Evolutionary conservation across 2,888 invertebrate genomes (phyloP), one percentile per base, ranked within the genome.

Genomic region (Rhagophthalmus giganteus): DNA sequence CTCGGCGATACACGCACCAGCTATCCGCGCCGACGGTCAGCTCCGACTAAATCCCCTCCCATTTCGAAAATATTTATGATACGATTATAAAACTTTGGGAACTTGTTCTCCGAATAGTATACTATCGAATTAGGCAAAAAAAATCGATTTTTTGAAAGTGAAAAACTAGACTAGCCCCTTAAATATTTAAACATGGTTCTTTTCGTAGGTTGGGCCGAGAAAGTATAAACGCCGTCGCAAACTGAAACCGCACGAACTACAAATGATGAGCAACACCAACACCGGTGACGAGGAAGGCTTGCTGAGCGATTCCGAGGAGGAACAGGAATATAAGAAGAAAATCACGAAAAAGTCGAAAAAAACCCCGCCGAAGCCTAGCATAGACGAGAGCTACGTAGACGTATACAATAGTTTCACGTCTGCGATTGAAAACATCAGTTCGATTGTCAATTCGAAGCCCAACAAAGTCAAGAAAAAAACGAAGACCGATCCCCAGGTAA

Each of bases 151-250:
- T n/a, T n/a, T n/a, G n/a, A n/a, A n/a, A n/a, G n/a, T n/a, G n/a
- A n/a, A n/a, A n/a, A n/a, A n/a, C n/a, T n/a, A n/a, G n/a, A n/a
- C n/a, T n/a, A n/a, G n/a, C n/a, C n/a, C n/a, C n/a, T n/a, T n/a
- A 28, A 28, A 5, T 28, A 4, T 9, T 2, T 30, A 30, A 30
- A 32, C 6, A 24, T 10, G 13, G 6, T 20, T 37, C n/a, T 37
- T 10, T 37, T 10, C 37, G 9, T 12, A 52, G 52, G 50, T 63
- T 62, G 90, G 85, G 12, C 68, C 61, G 55, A 42, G 90, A 1
- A 90, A 90, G 66, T 90, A 90, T 71, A 90, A 90, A 69, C 80
- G 90, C 0, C 79, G 90, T 41, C 83, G 89, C 60, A 90, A 89
- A 74, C 66, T 88, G 10, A 88, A 87, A 68, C 80, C 82, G 0